Evolutionary conservation across 1,140 invertebrate genomes (phyloP).

Genomic region (Aphaenogaster floridana): DNA sequence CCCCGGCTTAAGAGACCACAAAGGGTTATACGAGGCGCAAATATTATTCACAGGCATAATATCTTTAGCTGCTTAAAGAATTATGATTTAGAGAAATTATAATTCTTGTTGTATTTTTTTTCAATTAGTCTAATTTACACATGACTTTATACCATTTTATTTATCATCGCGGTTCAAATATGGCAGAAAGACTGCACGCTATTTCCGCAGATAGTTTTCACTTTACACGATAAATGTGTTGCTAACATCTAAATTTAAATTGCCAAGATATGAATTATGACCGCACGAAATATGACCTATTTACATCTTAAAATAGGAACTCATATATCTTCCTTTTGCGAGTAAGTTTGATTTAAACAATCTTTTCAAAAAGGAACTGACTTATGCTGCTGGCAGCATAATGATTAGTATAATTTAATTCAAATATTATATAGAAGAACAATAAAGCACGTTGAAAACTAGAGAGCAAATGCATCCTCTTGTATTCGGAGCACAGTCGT

Average conservation of each 20-base stretch:
- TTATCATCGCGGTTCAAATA: background rate
- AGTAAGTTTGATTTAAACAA: background rate
- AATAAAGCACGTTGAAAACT: slow-evolving; percentile 50
- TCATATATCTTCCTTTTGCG: background rate
- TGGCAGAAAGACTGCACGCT: background rate
- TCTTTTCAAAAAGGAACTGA: background rate
- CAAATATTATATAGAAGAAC: slow-evolving; percentile 38
- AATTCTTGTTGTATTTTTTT: background rate
- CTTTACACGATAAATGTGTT: slow-evolving; percentile 14
- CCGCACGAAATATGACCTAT: background rate
- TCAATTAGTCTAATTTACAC: background rate
- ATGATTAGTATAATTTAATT: slow-evolving; percentile 18
- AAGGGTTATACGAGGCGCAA: slow-evolving; percentile 19
- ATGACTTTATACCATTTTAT: slow-evolving; percentile 20
- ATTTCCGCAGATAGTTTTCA: background rate
- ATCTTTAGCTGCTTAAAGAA: background rate
- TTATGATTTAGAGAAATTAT: background rate
- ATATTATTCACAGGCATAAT: slow-evolving; percentile 13
- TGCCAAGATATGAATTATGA: background rate
- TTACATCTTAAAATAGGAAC: background rate
- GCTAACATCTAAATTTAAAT: slow-evolving; percentile 23
- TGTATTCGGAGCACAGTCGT: slow-evolving; percentile 54
- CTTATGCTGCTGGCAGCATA: background rate
- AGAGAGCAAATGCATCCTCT: slow-evolving; percentile 49
- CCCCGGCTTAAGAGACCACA: background rate